Conservation (phyloP, 2,888 invertebrate species). For the Philhelius pedissequus region DNA sequence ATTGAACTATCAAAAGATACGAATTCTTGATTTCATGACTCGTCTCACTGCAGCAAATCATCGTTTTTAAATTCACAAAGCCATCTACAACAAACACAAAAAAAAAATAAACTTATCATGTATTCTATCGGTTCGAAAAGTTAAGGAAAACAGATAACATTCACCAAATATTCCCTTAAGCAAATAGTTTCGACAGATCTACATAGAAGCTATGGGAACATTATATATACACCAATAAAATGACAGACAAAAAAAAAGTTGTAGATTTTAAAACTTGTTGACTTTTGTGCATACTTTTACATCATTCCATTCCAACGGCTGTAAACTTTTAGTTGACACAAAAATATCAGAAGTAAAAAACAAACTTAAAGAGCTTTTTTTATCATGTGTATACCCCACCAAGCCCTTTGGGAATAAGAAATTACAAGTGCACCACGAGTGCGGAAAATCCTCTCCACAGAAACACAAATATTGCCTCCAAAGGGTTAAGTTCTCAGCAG, state of each 20-base stretch:
- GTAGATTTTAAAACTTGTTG: background rate
- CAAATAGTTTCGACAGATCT: background rate
- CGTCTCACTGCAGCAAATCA: background rate
- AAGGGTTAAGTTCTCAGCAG: background rate
- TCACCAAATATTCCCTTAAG: background rate
- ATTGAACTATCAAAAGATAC: background rate
- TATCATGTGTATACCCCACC: background rate
- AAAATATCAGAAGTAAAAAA: background rate
- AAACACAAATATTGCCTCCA: background rate
- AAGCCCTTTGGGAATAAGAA: background rate
- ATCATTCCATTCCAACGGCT: background rate
- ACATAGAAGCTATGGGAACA: background rate
- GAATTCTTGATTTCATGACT: background rate
- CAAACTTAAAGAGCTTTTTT: background rate
- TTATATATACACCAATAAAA: background rate
- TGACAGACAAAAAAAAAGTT: background rate
- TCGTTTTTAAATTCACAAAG: background rate
- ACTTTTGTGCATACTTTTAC: background rate
- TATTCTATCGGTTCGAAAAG: background rate
- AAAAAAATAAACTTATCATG: background rate
- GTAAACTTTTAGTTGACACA: background rate
- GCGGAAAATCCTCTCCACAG: background rate
- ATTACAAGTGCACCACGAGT: background rate
- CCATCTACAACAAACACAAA: background rate
- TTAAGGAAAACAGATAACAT: background rate